Base-by-base conservation (phyloP, 2,113 vertebrate genomes). In the Sphyrna mokarran region DNA sequence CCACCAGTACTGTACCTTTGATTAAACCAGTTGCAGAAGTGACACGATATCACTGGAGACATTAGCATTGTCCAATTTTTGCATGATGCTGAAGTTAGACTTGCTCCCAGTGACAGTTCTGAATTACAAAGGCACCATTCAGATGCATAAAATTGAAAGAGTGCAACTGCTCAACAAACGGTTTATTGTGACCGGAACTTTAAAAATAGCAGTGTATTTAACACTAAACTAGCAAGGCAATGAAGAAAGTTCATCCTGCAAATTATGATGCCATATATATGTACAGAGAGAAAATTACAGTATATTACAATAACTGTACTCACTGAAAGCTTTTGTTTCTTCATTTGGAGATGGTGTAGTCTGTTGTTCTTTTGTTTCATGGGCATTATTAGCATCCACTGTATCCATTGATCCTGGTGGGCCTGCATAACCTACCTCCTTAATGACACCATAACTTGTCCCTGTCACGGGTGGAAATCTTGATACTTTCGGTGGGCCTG, bases 371-470 rank as follows among this genome's bases (percentile, higher is more conserved):
- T 95, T 70, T 43, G 40, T 29, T 72, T 69, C 29, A 33, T 33
- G 68, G 33, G 69, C 29, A 0, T 9, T 48, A 54, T 33, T 54
- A 72, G 29, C n/a, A 95, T 95, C 29, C 72, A 40, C 26, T 72
- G 40, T 29, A 72, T 72, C 68, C 40, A 48, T 72, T 54, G 94
- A 29, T 95, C 94, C 94, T 16, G 94, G 94, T 72, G 94, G 94
- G 48, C 94, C 94, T 48, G 94, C 94, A 54, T 95, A 95, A 95
- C 94, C 94, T 54, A 95, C 94, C 43, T 95, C 94, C 68, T 5
- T 14, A 54, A 95, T 13, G 68, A 95, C 40, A 70, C 68, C 26
- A 48, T 72, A 26, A 69, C 69, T 26, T 33, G 69, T 76, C 48
- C 94, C 94, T 16, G 94, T 54, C 11, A 43, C 5, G 23, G 68